Evolutionary conservation across 1,140 invertebrate species (phyloP), one percentile per base, ranked within the genome.

Genomic region (Heterodera schachtii): DNA sequence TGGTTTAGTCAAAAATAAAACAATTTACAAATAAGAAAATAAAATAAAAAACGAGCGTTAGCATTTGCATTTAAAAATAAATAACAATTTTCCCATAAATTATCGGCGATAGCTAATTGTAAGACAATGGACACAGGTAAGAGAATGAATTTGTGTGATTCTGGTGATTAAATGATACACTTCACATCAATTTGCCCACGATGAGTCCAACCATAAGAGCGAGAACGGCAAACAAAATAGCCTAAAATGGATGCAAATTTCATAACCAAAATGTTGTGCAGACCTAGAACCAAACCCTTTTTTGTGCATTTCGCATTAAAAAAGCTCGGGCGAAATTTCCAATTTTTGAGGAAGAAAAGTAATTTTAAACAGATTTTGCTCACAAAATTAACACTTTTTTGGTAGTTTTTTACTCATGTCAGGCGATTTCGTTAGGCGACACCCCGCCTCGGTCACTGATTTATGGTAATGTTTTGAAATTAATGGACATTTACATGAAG

Each of bases 141-240:
- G 47, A 44, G 8, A 52, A 41, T 64, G 57, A 19, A 64, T 64
- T 64, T 60, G 16, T 5, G 5, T 19, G 8, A 21, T 41, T 74
- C 44, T 9, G n/a, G 19, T 4, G 41, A 43, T 43, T 74, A n/a
- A 74, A 8, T 74, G 73, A 74, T 21, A n/a, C 31, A 74, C 31
- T 83, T 81, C 66, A 84, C 31, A 84, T 43, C 83, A 84, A 43
- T 71, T 85, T 85, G 31, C 84, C 84, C 47, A 85, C 52, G 41
- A 85, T 85, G 31, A 85, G 19, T 47, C 84, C 84, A 41, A 85
- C 49, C 60, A 85, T 67, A 57, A 85, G 75, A 46, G 84, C 84
- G 19, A 84, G 76, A 13, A 85, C 41, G 7, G 67, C 83, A 57
- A 82, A 47, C 60, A 85, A 69, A 21, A 82, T 73, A 43, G 81